Conservation (phyloP, 2,888 invertebrate species). For the Athetis lepigone region DNA sequence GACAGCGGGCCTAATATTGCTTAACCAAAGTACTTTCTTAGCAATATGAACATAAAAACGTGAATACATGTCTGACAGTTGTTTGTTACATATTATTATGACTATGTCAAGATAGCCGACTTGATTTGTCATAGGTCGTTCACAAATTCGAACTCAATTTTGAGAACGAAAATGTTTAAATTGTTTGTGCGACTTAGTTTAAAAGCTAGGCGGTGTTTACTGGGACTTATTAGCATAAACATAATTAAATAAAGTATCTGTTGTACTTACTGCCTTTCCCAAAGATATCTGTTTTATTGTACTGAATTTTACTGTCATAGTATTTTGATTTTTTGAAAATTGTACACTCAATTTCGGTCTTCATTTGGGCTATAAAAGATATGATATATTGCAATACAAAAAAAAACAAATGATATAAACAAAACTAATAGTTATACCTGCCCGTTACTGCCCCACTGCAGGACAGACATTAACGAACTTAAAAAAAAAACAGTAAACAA, state of each 20-base stretch:
- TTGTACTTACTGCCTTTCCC: not conserved
- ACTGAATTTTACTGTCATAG: too few species aligned
- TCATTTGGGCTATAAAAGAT: too few species aligned
- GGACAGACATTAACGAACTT: too few species aligned
- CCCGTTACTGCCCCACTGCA: too few species aligned
- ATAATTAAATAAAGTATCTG: conserved; percentile 41
- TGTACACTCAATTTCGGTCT: too few species aligned
- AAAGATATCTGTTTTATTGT: conserved; percentile 4
- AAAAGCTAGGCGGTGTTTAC: conserved; percentile 47
- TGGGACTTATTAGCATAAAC: conserved; percentile 45
- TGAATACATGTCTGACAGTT: conserved; percentile 28
- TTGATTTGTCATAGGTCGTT: conserved; percentile 30
- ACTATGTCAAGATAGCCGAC: conserved; percentile 15
- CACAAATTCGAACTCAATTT: conserved; percentile 30
- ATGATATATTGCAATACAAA: too few species aligned
- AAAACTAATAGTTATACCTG: too few species aligned
- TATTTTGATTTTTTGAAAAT: too few species aligned
- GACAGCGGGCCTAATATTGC: too few species aligned
- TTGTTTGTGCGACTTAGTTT: conserved; percentile 48
- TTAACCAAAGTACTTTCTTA: too few species aligned
- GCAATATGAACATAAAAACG: conserved; percentile 43
- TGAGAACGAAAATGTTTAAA: conserved; percentile 31
- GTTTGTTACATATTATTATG: conserved; percentile 25
- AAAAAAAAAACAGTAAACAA: too few species aligned
- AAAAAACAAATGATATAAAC: too few species aligned